phyloP scores from a whole-genome alignment of 2,888 invertebrate genomes.

The Choreutis nemorana region DNA sequence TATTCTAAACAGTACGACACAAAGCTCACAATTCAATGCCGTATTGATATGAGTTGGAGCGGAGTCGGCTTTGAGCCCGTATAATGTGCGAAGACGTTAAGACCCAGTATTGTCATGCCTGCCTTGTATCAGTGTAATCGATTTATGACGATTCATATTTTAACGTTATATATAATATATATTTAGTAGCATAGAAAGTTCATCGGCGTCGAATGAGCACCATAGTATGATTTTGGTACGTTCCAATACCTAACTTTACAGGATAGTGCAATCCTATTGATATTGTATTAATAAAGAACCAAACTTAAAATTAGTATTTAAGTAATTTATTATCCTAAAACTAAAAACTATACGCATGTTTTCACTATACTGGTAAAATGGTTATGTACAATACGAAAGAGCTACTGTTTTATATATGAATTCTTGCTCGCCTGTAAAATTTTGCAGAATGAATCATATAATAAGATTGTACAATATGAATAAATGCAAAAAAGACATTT shows the following conservation, averaged over 20 bases:
- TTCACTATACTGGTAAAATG: constrained; percentile 67
- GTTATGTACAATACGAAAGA: constrained; percentile 66
- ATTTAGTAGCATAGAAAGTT: constrained; percentile 61
- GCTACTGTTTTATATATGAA: constrained; percentile 68
- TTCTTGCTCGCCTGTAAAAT: constrained; percentile 69
- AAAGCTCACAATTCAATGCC: no score
- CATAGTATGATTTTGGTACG: constrained; percentile 55
- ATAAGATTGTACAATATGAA: constrained; percentile 68
- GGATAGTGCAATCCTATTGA: constrained; percentile 64
- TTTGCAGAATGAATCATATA: constrained; percentile 67
- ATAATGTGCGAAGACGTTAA: constrained; percentile 4
- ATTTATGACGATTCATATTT: constrained; percentile 48
- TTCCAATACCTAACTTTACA: constrained; percentile 58
- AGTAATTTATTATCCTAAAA: constrained; percentile 69
- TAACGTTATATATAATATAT: constrained; percentile 37
- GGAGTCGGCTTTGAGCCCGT: no score
- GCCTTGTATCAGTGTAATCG: constrained; percentile 54
- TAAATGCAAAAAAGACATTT: constrained; percentile 68
- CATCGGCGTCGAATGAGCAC: constrained; percentile 60
- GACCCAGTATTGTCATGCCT: constrained; percentile 40
- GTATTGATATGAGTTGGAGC: no score
- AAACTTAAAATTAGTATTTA: constrained; percentile 65
- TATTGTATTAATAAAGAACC: constrained; percentile 68
- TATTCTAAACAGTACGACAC: no score
- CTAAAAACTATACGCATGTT: constrained; percentile 67